Base-by-base conservation (phyloP, 2,888 invertebrate genomes). In the Zeuzera pyrina region DNA sequence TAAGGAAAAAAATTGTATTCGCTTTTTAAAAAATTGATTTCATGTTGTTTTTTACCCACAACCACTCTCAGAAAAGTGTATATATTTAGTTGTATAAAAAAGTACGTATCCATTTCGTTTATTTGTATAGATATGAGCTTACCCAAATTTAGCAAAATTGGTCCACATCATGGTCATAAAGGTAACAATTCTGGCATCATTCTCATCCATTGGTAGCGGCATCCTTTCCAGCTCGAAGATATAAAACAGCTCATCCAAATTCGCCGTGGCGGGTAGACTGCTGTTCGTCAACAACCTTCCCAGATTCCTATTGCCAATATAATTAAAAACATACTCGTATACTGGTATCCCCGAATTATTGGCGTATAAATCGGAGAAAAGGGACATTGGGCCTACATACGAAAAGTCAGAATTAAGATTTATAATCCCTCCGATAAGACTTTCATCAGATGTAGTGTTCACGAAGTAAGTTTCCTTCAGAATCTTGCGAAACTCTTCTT, bases 81-180 rank as follows among this genome's bases (percentile, higher is more conserved):
- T n/a, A n/a, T n/a, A n/a, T n/a, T n/a, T n/a, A n/a, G n/a, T n/a
- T n/a, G n/a, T n/a, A n/a, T n/a, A n/a, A n/a, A n/a, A n/a, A n/a
- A n/a, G n/a, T n/a, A n/a, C n/a, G n/a, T n/a, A n/a, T n/a, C n/a
- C n/a, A n/a, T n/a, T n/a, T 19, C 5, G 19, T 19, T 19, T 24
- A 24, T 24, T n/a, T 10, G 10, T 24, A 10, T 5, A 10, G 24
- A 10, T 10, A 24, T 24, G 11, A 13, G 52, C 73, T 66, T 45
- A 84, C 85, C 81, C 79, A 47, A 52, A 62, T 45, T 74, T 83
- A 4, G 83, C 83, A 30, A 85, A 85, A 36, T 81, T 77, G 0
- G 81, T 74, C 84, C 84, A 84, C 76, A 85, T 72, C 59, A 69
- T 71, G 0, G 83, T 73, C 78, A 85, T 74, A 15, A 79, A 74